Evolutionary conservation across 1,140 invertebrate species (phyloP).

Genomic region (Neodiprion fabricii): DNA sequence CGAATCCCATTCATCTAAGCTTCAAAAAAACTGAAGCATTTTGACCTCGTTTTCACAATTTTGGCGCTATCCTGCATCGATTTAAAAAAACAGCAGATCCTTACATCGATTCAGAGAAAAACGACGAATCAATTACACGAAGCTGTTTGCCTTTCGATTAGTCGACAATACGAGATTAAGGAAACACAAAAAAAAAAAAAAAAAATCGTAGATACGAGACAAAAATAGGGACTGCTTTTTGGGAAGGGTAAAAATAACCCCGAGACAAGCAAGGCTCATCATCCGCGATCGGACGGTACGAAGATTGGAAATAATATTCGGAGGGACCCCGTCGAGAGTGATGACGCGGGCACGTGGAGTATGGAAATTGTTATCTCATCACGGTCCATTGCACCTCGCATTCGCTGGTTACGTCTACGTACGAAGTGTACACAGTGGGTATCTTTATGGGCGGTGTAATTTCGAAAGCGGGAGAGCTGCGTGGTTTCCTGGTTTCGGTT

Average conservation of each 20-base stretch:
- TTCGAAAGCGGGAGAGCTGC: neutral
- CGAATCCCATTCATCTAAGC: no score
- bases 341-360: neutral
- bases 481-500: neutral
- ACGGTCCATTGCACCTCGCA: neutral
- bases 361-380: constrained; percentile 6
- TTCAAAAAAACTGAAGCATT: no score
- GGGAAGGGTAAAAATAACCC: neutral
- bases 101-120: no score
- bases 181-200: no score
- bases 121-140: no score
- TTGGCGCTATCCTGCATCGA: no score
- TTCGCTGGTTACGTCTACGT: neutral
- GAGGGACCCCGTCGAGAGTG: neutral
- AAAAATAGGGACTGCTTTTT: neutral
- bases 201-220: no score
- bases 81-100: no score
- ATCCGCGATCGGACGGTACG: neutral
- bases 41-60: no score
- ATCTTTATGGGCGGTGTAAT: neutral
- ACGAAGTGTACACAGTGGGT: neutral
- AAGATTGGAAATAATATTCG: constrained; percentile 3
- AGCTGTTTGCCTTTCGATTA: no score
- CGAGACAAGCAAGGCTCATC: neutral
- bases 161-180: no score